Evolutionary conservation across 2,113 vertebrate genomes (phyloP).

Genomic region (Cricetomys ansorgei): DNA sequence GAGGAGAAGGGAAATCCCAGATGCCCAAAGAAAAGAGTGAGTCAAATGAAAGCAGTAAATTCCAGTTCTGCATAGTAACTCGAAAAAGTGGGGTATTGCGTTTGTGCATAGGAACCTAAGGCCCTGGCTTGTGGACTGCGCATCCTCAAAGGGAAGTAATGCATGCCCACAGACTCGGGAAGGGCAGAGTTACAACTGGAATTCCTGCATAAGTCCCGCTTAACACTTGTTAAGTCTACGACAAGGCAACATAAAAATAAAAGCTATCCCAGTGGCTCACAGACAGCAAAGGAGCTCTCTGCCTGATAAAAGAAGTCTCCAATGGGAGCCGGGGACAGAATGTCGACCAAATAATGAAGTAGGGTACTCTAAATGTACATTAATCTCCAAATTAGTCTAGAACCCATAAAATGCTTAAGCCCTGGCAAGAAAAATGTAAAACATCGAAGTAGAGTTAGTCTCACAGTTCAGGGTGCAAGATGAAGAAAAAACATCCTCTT

Average conservation of each 20-base stretch:
- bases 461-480: not conserved
- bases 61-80: not conserved
- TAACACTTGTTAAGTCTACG: not conserved
- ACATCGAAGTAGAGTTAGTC: not conserved
- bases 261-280: not conserved
- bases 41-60: slow-evolving; percentile 25
- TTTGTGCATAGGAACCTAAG: not conserved
- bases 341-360: not conserved
- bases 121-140: not conserved
- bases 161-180: not conserved
- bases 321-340: not conserved
- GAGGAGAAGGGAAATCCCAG: not conserved
- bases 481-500: not conserved
- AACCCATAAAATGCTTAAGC: not conserved
- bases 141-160: not conserved
- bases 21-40: not conserved
- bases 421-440: slow-evolving; percentile 14
- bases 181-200: not conserved
- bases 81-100: not conserved
- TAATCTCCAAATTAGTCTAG: not conserved
- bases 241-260: not conserved
- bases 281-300: not conserved
- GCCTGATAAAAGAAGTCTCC: not conserved
- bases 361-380: not conserved
- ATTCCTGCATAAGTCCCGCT: not conserved